A percentile compares a stretch with the other conserved stretches of the same genome.
Conservation (phyloP, 2,113 vertebrate genomes). For the Puffinus mauretanicus region DNA sequence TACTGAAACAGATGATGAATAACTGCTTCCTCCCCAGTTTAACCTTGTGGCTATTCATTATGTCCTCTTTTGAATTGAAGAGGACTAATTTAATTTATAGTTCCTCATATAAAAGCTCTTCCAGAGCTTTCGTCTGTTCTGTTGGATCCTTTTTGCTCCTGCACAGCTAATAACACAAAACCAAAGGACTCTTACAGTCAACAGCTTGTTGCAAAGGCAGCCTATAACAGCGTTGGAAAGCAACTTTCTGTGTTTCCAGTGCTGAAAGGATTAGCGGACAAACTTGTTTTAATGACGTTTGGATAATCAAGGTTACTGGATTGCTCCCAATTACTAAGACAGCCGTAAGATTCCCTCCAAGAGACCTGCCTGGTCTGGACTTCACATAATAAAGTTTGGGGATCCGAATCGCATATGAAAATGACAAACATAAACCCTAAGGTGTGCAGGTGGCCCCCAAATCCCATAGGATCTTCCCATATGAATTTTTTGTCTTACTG, state of each 20-base stretch:
- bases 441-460: neutral
- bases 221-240: neutral
- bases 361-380: neutral
- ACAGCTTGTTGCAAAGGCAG: neutral
- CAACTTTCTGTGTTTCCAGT: neutral
- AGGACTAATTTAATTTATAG: neutral
- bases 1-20: neutral
- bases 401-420: neutral
- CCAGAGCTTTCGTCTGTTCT: neutral
- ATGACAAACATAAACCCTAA: neutral
- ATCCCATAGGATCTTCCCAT: neutral
- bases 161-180: neutral
- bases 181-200: neutral
- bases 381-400: neutral
- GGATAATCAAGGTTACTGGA: neutral
- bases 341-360: neutral
- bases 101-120: neutral
- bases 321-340: neutral
- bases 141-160: neutral
- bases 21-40: neutral
- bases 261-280: neutral
- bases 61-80: neutral
- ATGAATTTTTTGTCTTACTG: neutral
- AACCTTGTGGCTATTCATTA: neutral
- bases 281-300: neutral